These are phyloP conservation scores for Apteryx mantelli DNA, from an alignment of 2,113 vertebrate species.

Conservation along the genomic window DNA sequence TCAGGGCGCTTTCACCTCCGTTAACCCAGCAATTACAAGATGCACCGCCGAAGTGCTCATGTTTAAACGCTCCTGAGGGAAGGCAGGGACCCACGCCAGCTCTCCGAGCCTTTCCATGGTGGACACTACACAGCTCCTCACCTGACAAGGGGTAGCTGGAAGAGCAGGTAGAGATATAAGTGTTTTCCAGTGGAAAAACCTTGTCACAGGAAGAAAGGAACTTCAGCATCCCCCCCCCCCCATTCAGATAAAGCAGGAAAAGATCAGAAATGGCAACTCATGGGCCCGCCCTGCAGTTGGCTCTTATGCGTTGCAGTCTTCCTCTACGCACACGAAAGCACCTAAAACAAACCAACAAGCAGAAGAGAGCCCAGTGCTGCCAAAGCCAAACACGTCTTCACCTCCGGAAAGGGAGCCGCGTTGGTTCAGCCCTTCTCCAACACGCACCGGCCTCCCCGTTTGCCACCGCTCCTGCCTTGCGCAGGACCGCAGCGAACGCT, in stretches of 20 bases:
- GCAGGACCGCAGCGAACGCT: accelerated
- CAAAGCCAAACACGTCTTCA: not conserved
- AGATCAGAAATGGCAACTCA: accelerated
- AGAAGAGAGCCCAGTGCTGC: not conserved
- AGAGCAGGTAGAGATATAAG: accelerated
- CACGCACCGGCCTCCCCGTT: no score
- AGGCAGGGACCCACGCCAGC: not conserved
- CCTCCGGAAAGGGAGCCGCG: accelerated
- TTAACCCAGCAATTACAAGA: not conserved
- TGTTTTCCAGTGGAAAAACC: accelerated
- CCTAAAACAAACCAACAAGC: not conserved
- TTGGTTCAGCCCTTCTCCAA: not conserved
- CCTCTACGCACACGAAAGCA: not conserved
- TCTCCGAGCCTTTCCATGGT: accelerated
- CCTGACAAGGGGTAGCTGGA: accelerated
- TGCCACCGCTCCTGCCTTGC: accelerated
- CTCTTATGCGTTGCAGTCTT: not conserved
- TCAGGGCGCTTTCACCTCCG: not conserved
- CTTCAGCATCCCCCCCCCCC: not conserved
- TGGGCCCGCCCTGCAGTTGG: not conserved
- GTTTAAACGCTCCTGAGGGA: accelerated
- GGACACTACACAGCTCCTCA: not conserved
- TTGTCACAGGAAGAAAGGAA: accelerated
- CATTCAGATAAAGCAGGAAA: accelerated
- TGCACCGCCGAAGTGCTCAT: accelerated